phyloP scores from a whole-genome alignment of 2,113 vertebrate genomes.

The Thunnus thynnus region DNA sequence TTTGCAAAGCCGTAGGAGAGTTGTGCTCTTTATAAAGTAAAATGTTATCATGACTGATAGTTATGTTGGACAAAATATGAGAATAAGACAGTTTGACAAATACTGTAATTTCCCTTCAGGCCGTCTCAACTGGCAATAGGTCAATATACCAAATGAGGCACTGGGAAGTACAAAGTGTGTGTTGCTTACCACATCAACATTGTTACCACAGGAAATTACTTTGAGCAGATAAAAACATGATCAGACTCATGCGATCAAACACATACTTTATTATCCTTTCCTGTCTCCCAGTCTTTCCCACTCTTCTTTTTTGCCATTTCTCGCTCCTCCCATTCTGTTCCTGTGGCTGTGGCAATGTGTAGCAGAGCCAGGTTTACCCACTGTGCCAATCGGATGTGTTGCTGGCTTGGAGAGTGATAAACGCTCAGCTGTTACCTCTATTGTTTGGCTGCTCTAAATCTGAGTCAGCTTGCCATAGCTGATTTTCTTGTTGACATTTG shows the following conservation, averaged over 20 bases:
- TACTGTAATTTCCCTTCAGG: not conserved
- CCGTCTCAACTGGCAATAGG: not conserved
- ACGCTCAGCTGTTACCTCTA: constrained; percentile 55
- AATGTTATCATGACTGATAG: too few relatives aligned
- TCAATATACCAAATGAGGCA: not conserved
- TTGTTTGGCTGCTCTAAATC: constrained; percentile 41
- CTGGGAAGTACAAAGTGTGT: not conserved
- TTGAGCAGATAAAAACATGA: constrained; percentile 3
- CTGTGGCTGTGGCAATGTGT: not conserved
- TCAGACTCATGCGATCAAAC: constrained; percentile 17
- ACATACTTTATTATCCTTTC: not conserved
- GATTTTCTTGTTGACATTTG: constrained; percentile 59
- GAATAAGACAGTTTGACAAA: not conserved
- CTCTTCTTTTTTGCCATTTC: constrained; percentile 6
- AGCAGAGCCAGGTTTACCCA: constrained; percentile 44
- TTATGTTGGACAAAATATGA: too few relatives aligned
- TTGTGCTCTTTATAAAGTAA: too few relatives aligned
- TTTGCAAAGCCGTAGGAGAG: too few relatives aligned
- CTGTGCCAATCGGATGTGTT: constrained; percentile 49
- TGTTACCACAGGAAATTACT: constrained; percentile 30
- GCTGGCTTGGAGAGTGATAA: constrained; percentile 61
- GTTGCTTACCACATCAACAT: not conserved
- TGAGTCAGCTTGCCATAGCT: constrained; percentile 25
- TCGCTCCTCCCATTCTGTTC: constrained; percentile 20
- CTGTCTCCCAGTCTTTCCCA: constrained; percentile 12